phyloP scores from a whole-genome alignment of 2,113 vertebrate genomes.

The Phyllostomus discolor region DNA sequence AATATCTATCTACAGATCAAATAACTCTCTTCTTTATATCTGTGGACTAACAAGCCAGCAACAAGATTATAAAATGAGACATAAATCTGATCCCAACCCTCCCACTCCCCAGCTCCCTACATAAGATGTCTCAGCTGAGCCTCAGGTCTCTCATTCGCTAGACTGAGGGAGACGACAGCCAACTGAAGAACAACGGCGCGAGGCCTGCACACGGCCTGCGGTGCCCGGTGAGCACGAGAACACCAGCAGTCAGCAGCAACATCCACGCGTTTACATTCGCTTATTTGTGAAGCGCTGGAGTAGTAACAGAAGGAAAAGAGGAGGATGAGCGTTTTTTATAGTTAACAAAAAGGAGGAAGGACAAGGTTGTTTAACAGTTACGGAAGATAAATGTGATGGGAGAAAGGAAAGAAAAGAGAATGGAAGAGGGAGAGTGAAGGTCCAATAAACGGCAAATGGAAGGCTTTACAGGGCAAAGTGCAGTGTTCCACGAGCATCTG shows the following conservation, averaged over 20 bases:
- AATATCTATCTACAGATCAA: background rate
- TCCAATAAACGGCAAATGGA: background rate
- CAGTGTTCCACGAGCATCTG: background rate
- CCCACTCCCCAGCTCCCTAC: background rate
- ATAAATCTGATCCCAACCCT: conserved; percentile 12
- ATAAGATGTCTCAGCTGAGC: background rate
- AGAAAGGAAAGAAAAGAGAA: background rate
- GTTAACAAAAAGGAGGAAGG: background rate
- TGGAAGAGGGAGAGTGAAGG: background rate
- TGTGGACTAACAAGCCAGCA: background rate
- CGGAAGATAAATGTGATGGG: background rate
- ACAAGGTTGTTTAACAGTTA: background rate
- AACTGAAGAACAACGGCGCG: background rate
- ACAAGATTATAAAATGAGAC: background rate
- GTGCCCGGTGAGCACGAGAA: background rate
- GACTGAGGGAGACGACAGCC: background rate
- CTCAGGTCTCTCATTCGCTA: background rate
- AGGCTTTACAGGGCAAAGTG: background rate
- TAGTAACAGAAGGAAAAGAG: conserved; percentile 7
- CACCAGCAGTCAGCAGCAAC: background rate
- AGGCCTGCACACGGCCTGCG: background rate
- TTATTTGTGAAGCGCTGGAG: background rate
- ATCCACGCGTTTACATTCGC: background rate
- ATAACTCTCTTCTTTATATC: background rate
- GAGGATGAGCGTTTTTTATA: background rate